Base-by-base conservation (phyloP, 2,888 invertebrate genomes). In the Plagodis dolabraria region DNA sequence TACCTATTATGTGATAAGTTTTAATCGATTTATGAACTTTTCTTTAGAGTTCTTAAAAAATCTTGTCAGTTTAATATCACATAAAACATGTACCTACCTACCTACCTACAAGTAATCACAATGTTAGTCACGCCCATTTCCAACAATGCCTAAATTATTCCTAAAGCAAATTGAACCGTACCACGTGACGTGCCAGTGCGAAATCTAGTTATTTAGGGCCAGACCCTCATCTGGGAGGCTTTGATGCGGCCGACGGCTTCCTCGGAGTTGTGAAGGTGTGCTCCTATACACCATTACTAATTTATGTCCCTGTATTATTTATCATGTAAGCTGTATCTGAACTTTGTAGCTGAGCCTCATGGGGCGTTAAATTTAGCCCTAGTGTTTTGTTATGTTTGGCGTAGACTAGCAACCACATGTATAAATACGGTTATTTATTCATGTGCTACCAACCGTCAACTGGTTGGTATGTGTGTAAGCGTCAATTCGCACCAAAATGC, bases 201-300 rank as follows among this genome's bases (percentile, higher is more conserved):
- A 60, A 61, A 63, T 55, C 56, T 49, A 57, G 63, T 63, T 58
- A 60, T 45, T 50, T n/a, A 48, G 33, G 51, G 63, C 43, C 53
- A 57, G 45, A 49, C 61, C 50, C 57, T 52, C 60, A 58, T 64
- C 62, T 51, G 38, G 53, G 56, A 47, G 56, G 42, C 65, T 64
- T 68, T 68, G 71, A 60, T 57, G 67, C 58, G 62, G 65, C 62
- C 47, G 56, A 44, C 53, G 53, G 46, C 36, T 57, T 46, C 53
- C 52, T 42, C 40, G 36, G 58, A 65, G 9, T 42, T 43, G 11
- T n/a, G 33, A 12, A 57, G 60, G 44, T 57, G 51, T 52, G 53
- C 64, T 55, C 58, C 52, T 59, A 57, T 52, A 47, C 57, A 49
- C 63, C 55, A 63, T 68, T 53, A 54, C 55, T 63, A 65, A 67